These are phyloP conservation scores for Amiota mariae DNA, from an alignment of 2,888 invertebrate genomes.

Conservation along the genomic window DNA sequence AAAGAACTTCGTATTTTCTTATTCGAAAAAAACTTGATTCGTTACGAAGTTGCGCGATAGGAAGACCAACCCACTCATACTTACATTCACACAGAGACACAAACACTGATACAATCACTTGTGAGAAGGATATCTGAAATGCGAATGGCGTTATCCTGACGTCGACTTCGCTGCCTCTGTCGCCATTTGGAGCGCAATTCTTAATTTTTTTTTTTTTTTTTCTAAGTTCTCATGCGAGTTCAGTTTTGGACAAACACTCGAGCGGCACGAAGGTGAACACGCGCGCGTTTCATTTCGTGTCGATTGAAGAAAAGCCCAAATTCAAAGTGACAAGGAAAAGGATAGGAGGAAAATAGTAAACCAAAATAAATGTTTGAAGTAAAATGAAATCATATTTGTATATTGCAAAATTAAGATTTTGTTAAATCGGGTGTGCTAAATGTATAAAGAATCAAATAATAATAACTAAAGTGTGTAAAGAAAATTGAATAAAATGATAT, in stretches of 20 bases:
- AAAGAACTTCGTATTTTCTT: background rate
- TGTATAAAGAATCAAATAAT: no score
- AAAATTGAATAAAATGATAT: no score
- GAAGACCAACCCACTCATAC: background rate
- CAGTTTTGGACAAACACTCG: slow-evolving; percentile 73
- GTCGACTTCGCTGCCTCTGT: slow-evolving; percentile 32
- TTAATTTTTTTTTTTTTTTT: slow-evolving; percentile 10
- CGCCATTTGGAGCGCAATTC: slow-evolving; percentile 9
- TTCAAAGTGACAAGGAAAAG: slow-evolving; percentile 22
- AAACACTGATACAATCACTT: background rate
- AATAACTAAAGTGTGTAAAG: no score
- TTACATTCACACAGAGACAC: background rate
- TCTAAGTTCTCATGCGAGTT: slow-evolving; percentile 39
- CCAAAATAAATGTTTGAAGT: background rate
- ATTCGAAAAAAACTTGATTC: background rate
- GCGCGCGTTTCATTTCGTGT: slow-evolving; percentile 61
- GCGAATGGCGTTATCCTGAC: background rate
- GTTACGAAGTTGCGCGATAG: background rate
- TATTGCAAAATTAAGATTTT: no score
- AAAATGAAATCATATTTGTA: background rate
- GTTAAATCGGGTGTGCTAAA: no score
- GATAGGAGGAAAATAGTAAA: slow-evolving; percentile 19
- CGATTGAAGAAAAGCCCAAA: slow-evolving; percentile 44
- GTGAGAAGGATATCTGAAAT: background rate
- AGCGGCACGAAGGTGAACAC: slow-evolving; percentile 70